These are phyloP conservation scores for Channa argus DNA, from an alignment of 2,113 vertebrate genomes.

Conservation along the genomic window DNA sequence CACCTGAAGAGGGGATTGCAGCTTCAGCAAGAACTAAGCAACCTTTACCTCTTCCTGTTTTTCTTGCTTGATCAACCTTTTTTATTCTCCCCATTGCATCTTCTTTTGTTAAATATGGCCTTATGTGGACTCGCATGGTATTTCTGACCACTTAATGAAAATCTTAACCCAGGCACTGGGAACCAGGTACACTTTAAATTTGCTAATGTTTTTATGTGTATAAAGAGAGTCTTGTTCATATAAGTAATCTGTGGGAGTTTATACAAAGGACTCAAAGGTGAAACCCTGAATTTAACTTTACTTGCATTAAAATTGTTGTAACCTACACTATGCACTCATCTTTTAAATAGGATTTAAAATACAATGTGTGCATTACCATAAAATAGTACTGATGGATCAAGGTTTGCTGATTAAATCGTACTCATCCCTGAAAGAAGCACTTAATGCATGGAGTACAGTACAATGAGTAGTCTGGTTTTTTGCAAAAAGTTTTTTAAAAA, in stretches of 20 bases:
- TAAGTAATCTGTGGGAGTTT: conserved; percentile 25
- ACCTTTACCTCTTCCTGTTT: conserved; percentile 79
- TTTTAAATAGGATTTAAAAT: conserved; percentile 36
- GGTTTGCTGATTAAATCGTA: conserved; percentile 32
- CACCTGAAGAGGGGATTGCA: conserved; percentile 94
- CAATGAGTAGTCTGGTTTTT: conserved; percentile 16
- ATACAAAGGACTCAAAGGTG: conserved; percentile 18
- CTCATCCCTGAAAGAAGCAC: conserved; percentile 29
- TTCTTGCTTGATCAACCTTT: conserved; percentile 72
- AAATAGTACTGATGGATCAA: conserved; percentile 21
- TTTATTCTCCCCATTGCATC: conserved; percentile 67
- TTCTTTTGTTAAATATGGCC: conserved; percentile 74
- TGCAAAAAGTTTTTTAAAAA: neutral
- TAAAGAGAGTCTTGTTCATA: conserved; percentile 43
- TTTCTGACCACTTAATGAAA: conserved; percentile 70
- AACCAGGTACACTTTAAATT: conserved; percentile 66
- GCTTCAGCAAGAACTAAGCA: conserved; percentile 91
- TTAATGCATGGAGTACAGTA: conserved; percentile 15
- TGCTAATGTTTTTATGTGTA: conserved; percentile 73
- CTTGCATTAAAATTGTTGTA: conserved; percentile 39
- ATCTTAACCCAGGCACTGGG: conserved; percentile 56
- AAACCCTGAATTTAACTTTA: conserved; percentile 39
- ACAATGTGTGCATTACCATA: conserved; percentile 11
- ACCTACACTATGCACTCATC: conserved; percentile 64
- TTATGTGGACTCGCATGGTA: conserved; percentile 83